Evolutionary conservation across 1,140 invertebrate species (phyloP).

Genomic region (Listronotus oregonensis): DNA sequence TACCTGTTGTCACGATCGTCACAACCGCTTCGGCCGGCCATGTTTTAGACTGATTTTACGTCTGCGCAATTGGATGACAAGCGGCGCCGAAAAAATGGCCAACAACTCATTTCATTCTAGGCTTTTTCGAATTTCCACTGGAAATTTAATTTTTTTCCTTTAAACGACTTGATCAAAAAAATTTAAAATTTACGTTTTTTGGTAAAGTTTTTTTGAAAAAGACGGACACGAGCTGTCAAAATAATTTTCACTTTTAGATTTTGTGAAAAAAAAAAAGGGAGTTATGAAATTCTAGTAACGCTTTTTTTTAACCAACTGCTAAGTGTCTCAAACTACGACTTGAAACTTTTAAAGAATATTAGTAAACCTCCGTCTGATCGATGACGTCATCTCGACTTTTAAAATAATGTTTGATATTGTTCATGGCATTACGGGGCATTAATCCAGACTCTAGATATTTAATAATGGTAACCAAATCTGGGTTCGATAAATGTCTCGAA

Average conservation of each 20-base stretch:
- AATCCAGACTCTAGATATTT: too few relatives aligned
- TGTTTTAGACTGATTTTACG: constrained; percentile 45
- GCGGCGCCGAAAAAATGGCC: constrained; percentile 25
- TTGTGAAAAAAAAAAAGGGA: constrained; percentile 2
- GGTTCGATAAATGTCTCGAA: too few relatives aligned
- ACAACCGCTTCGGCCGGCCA: constrained; percentile 54
- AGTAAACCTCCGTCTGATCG: too few relatives aligned
- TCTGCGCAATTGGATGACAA: constrained; percentile 26
- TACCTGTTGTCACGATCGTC: constrained; percentile 55
- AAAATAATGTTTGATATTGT: too few relatives aligned
- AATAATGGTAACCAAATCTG: too few relatives aligned
- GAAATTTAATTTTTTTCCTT: constrained; percentile 8
- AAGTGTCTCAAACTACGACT: background rate
- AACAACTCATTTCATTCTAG: constrained; percentile 29
- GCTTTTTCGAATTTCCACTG: constrained; percentile 1
- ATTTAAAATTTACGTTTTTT: background rate
- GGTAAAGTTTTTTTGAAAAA: constrained; percentile 7
- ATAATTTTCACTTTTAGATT: constrained; percentile 2
- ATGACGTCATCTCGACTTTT: too few relatives aligned
- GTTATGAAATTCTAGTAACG: background rate
- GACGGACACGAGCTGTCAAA: constrained; percentile 3
- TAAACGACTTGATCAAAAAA: background rate
- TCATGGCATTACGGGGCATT: too few relatives aligned
- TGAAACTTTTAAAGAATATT: too few relatives aligned
- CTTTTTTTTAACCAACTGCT: background rate